Evolutionary conservation across 1,140 invertebrate genomes (phyloP).

Genomic region (Rhyzopertha dominica): DNA sequence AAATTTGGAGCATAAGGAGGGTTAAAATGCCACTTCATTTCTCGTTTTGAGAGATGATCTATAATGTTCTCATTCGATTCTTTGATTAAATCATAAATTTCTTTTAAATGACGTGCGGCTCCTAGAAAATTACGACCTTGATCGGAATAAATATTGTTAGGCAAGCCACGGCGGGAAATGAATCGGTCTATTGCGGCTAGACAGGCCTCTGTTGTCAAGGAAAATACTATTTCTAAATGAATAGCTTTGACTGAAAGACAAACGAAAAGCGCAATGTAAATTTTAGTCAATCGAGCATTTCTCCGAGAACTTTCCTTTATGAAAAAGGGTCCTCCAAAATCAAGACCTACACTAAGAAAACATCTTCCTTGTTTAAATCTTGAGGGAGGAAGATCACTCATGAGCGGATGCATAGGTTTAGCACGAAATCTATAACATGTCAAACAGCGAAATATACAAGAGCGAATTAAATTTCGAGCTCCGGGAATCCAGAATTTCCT

Average conservation of each 20-base stretch:
- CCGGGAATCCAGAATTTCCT: no score
- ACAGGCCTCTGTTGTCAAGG: constrained; percentile 34
- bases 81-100: no score
- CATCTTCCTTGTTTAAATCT: no score
- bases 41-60: no score
- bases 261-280: not conserved
- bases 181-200: constrained; percentile 36
- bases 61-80: no score
- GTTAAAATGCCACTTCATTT: no score
- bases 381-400: constrained; percentile 16
- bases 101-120: constrained; percentile 3
- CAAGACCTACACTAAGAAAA: constrained; percentile 13
- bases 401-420: no score
- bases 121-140: constrained; percentile 23
- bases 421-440: no score
- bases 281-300: not conserved
- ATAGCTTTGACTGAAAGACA: constrained; percentile 21
- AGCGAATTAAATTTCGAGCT: no score
- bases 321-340: not conserved
- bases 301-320: constrained; percentile 1
- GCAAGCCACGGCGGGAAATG: constrained; percentile 30
- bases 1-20: no score
- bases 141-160: constrained; percentile 13
- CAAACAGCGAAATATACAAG: no score
- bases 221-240: constrained; percentile 37